A percentile compares a stretch with the other conserved stretches of the same genome.
Evolutionary conservation across 2,888 invertebrate species (phyloP).

Genomic region (Coremacera marginata): DNA sequence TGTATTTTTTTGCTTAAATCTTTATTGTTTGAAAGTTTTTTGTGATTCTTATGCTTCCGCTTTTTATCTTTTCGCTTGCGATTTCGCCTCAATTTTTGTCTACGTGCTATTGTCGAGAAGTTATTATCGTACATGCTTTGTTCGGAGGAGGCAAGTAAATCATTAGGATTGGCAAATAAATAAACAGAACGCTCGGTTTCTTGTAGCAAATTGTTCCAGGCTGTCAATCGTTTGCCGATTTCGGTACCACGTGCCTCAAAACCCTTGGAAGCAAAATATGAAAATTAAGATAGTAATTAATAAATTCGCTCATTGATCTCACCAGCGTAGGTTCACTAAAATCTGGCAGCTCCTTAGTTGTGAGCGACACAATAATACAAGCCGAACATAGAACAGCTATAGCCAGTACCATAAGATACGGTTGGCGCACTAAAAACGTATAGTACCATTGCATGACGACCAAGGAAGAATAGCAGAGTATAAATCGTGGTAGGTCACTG

Average conservation of each 20-base stretch:
- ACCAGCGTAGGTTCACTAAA: conserved; percentile 90
- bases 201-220: conserved; percentile 87
- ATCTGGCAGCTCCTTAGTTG: conserved; percentile 77
- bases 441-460: conserved; percentile 71
- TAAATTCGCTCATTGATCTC: conserved; percentile 57
- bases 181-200: conserved; percentile 78
- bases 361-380: conserved; percentile 77
- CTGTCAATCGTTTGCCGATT: conserved; percentile 82
- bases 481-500: no score
- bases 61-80: conserved; percentile 58
- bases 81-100: conserved; percentile 66
- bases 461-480: no score
- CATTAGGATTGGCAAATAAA: conserved; percentile 80
- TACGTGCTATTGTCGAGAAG: conserved; percentile 51
- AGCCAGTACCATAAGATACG: conserved; percentile 75
- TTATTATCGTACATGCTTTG: conserved; percentile 31
- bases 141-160: conserved; percentile 68
- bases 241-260: conserved; percentile 93
- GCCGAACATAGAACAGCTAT: conserved; percentile 76
- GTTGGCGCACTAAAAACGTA: conserved; percentile 77
- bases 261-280: conserved; percentile 72
- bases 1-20: conserved; percentile 44
- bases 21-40: conserved; percentile 39
- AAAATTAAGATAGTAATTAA: conserved; percentile 10
- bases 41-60: conserved; percentile 53